Conservation (phyloP, 2,888 invertebrate genomes). For the Lasioglossum vierecki region DNA sequence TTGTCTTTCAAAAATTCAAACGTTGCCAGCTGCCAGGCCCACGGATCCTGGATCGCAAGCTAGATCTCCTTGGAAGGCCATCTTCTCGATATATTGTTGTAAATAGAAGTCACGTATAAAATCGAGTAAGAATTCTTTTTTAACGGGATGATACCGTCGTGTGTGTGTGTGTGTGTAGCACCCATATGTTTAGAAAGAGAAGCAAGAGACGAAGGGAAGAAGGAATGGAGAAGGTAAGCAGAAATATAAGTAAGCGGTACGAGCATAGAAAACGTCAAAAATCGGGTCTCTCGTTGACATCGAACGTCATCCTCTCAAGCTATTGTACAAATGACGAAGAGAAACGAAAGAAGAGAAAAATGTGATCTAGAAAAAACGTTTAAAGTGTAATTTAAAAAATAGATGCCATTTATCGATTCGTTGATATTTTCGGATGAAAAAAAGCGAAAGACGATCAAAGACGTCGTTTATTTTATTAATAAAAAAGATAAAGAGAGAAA, state of each 20-base stretch:
- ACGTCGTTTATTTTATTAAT: conserved; percentile 58
- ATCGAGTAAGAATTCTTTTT: conserved; percentile 75
- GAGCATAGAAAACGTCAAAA: conserved; percentile 66
- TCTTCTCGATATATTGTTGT: conserved; percentile 77
- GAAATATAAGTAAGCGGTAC: conserved; percentile 72
- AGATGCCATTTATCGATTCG: conserved; percentile 59
- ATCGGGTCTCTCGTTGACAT: conserved; percentile 69
- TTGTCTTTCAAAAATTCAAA: conserved; percentile 50
- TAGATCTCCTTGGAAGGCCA: conserved; percentile 77
- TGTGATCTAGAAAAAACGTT: conserved; percentile 57
- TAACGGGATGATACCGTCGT: conserved; percentile 80
- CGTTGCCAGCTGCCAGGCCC: conserved; percentile 33
- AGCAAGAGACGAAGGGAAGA: conserved; percentile 46
- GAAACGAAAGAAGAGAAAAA: conserved; percentile 50
- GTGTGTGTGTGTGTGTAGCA: conserved; percentile 76
- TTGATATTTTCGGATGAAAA: conserved; percentile 51
- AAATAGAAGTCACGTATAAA: conserved; percentile 78
- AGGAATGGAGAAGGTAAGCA: conserved; percentile 33
- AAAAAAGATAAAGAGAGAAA: conserved; percentile 16
- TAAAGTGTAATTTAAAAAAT: conserved; percentile 54
- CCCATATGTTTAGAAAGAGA: conserved; percentile 72
- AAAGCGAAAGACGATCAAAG: conserved; percentile 40
- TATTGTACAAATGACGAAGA: conserved; percentile 50
- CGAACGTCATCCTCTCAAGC: conserved; percentile 40
- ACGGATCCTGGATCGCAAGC: conserved; percentile 61